Conservation (phyloP, 2,797 vertebrate genomes). For the Crocodylus rhombifer region DNA sequence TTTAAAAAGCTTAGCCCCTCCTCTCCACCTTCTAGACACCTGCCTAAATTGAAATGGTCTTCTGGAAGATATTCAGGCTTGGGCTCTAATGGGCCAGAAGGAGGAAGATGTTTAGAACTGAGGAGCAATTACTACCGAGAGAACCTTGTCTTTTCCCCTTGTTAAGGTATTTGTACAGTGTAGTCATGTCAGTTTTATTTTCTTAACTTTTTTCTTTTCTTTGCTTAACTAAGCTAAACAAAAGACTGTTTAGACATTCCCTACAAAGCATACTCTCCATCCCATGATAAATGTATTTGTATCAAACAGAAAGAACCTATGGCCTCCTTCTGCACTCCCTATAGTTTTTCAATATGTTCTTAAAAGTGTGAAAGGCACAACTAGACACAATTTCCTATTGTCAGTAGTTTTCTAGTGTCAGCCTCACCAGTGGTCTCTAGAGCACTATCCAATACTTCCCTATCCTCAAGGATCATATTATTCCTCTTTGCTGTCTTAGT, state of each 20-base stretch:
- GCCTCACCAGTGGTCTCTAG: not conserved
- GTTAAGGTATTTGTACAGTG: not conserved
- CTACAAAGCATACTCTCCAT: not conserved
- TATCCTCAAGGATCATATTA: not conserved
- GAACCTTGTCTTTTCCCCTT: not conserved
- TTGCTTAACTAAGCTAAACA: no score
- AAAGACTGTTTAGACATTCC: not conserved
- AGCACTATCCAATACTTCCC: fast-evolving
- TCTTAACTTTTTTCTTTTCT: no score
- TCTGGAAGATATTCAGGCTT: not conserved
- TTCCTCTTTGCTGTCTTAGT: not conserved
- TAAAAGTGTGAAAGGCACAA: not conserved
- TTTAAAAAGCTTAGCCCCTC: no score
- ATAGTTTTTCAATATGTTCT: not conserved
- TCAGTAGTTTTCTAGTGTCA: not conserved
- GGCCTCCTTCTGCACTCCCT: not conserved
- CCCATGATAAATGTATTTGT: not conserved
- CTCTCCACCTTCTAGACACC: no score
- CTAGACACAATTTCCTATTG: not conserved
- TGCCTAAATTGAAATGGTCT: not conserved
- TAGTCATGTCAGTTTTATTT: not conserved
- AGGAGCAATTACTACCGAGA: no score
- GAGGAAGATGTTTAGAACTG: no score
- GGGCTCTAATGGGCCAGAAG: no score
- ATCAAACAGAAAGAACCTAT: not conserved